These are phyloP conservation scores for Aproaerema taeniolella DNA, from an alignment of 2,888 invertebrate genomes.

Conservation along the genomic window DNA sequence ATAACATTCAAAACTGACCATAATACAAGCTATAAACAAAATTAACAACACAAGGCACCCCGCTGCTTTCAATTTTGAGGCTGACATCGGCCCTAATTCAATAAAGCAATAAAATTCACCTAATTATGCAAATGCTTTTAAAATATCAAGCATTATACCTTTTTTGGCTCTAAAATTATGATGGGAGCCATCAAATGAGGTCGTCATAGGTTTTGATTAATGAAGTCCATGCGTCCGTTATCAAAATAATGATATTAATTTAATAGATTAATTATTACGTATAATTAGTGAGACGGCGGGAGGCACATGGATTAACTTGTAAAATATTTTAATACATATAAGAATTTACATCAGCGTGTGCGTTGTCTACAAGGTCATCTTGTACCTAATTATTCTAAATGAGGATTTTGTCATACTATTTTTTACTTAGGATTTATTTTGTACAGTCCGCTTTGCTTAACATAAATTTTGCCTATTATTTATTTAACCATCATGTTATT, in stretches of 20 bases:
- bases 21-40: conserved; percentile 76
- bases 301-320: conserved; percentile 23
- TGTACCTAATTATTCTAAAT: too few relatives aligned
- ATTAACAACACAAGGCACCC: conserved; percentile 74
- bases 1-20: conserved; percentile 69
- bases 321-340: conserved; percentile 13
- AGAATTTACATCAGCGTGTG: conserved; percentile 3
- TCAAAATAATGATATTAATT: conserved; percentile 53
- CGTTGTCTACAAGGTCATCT: too few relatives aligned
- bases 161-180: conserved; percentile 61
- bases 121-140: conserved; percentile 75
- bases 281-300: conserved; percentile 43
- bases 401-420: too few relatives aligned
- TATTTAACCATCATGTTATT: too few relatives aligned
- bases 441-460: too few relatives aligned
- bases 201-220: conserved; percentile 58
- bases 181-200: conserved; percentile 54
- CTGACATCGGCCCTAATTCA: conserved; percentile 77
- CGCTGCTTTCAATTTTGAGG: conserved; percentile 74
- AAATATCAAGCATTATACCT: conserved; percentile 65
- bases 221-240: conserved; percentile 36
- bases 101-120: conserved; percentile 78
- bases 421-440: too few relatives aligned
- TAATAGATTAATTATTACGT: conserved; percentile 46
- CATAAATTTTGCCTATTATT: too few relatives aligned